Conservation (phyloP, 1,140 invertebrate species). For the Coptotermes formosanus region DNA sequence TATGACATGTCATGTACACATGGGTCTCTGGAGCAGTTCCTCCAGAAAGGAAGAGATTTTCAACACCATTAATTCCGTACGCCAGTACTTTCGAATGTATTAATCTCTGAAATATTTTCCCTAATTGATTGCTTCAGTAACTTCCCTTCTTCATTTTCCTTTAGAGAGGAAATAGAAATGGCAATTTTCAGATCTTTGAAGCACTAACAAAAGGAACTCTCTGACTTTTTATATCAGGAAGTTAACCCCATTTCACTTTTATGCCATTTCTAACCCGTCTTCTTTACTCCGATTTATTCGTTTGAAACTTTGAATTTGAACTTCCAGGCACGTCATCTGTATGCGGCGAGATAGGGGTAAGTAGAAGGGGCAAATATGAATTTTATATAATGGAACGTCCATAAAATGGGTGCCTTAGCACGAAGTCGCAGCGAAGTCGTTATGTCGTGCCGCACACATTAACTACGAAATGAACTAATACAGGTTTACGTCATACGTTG, state of each 20-base stretch:
- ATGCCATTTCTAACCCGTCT: not conserved
- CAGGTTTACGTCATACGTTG: slow-evolving; percentile 9
- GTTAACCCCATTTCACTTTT: slow-evolving; percentile 25
- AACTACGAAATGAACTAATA: not conserved
- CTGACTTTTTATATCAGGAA: slow-evolving; percentile 24
- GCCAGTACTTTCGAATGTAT: slow-evolving; percentile 30
- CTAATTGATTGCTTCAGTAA: slow-evolving; percentile 31
- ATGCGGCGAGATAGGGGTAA: not conserved
- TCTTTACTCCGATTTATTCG: not conserved
- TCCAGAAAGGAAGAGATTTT: slow-evolving; percentile 25
- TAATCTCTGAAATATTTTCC: slow-evolving; percentile 32
- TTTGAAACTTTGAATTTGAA: not conserved
- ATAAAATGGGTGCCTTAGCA: slow-evolving; percentile 1
- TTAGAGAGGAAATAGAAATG: slow-evolving; percentile 6
- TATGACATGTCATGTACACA: not conserved
- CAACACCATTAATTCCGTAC: slow-evolving; percentile 31
- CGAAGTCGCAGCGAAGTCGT: not conserved
- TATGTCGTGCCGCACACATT: slow-evolving; percentile 4
- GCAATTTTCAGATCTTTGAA: slow-evolving; percentile 17
- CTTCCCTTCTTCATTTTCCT: slow-evolving; percentile 20
- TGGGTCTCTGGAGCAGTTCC: not conserved
- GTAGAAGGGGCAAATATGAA: not conserved
- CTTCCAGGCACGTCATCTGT: slow-evolving; percentile 13
- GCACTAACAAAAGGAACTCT: not conserved
- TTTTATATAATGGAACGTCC: slow-evolving; percentile 3